Base-by-base conservation (phyloP, 2,797 vertebrate species). In the Decapterus maruadsi region DNA sequence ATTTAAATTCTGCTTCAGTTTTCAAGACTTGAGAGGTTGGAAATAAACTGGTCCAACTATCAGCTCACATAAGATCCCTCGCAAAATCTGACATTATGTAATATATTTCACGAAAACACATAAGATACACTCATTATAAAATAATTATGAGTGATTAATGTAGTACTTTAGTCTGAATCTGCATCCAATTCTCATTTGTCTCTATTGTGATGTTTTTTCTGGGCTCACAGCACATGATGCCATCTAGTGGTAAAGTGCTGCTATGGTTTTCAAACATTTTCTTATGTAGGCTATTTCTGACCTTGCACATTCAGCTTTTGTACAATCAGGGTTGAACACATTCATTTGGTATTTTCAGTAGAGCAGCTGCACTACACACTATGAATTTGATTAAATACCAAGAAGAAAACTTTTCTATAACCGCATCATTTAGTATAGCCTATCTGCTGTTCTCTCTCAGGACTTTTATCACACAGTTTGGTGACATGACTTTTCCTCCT, bases 181-280 rank as follows among this genome's bases (percentile, higher is more conserved):
- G 11, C 57, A 42, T 22, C 51, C 8, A n/a, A 22, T 11, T 57
- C 19, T 36, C 8, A 22, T 43, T 40, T 20, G 13, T 31, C 29
- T 63, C 34, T 2, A 4, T 4, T 19, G 45, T 19, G 43, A 4
- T n/a, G n/a, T n/a, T n/a, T n/a, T n/a, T n/a, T n/a, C n/a, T n/a
- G n/a, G n/a, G n/a, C n/a, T n/a, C n/a, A n/a, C n/a, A n/a, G n/a
- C n/a, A n/a, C n/a, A n/a, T n/a, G n/a, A n/a, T 4, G 8, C 71
- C 71, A 81, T 75, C 81, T 62, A 6, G 64, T 76, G 68, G 9
- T 6, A 26, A 67, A 46, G 0, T 11, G 4, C 10, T 13, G 63
- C 7, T 42, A n/a, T 7, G 7, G 4, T 13, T 14, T 14, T 43
- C 42, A 12, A 43, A 43, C n/a, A 19, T n/a, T 10, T 22, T 13